phyloP scores from a whole-genome alignment of 64 coral and sea anemone genomes.

The Pachyseris speciosa region DNA sequence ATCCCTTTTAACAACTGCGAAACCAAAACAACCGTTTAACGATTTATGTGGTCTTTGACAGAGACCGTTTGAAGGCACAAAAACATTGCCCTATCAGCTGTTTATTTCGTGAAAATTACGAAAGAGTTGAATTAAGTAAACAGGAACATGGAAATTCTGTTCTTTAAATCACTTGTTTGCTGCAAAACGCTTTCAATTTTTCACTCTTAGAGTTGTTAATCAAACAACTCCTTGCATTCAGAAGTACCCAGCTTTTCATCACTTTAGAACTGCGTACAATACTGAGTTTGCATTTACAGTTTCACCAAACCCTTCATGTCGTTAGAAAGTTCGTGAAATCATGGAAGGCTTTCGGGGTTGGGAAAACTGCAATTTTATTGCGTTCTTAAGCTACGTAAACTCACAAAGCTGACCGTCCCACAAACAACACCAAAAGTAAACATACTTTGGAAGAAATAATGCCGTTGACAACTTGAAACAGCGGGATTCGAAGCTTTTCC shows the following conservation, averaged over 20 bases:
- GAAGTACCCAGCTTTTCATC: not conserved
- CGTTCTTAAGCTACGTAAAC: not conserved
- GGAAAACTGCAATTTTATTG: slow-evolving; percentile 8
- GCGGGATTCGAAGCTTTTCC: slow-evolving; percentile 23
- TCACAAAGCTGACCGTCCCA: not conserved
- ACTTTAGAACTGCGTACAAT: too few species aligned
- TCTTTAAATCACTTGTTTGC: not conserved
- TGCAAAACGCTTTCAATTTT: not conserved
- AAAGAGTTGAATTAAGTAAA: not conserved
- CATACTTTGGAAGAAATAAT: slow-evolving; percentile 30
- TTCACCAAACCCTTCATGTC: not conserved
- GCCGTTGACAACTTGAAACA: slow-evolving; percentile 11
- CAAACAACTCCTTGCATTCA: not conserved
- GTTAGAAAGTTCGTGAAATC: not conserved
- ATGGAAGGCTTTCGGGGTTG: too few species aligned
- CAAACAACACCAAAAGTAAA: slow-evolving; percentile 13
- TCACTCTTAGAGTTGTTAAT: not conserved
- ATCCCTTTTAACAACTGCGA: slow-evolving; percentile 4
- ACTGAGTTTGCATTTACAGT: not conserved
- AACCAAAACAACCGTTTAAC: slow-evolving; percentile 41
- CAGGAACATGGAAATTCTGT: not conserved
- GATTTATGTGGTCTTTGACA: slow-evolving; percentile 2
- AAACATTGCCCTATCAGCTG: slow-evolving; percentile 12
- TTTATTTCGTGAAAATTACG: not conserved
- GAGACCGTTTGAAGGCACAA: not conserved